phyloP scores from a whole-genome alignment of 2,113 vertebrate genomes.

The Chelonoidis abingdonii region DNA sequence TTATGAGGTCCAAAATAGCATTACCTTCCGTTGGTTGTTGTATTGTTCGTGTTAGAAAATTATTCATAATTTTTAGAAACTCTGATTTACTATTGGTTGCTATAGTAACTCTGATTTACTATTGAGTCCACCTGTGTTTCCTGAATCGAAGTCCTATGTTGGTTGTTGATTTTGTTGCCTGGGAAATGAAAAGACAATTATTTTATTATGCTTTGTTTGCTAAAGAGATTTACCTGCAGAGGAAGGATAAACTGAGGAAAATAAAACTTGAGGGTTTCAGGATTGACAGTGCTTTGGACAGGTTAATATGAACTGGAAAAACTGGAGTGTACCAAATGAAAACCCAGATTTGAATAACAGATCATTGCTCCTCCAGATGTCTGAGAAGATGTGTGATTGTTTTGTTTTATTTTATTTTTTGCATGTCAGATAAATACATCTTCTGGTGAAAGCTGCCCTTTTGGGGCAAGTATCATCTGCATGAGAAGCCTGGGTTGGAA shows the following conservation, averaged over 20 bases:
- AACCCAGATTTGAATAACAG: neutral
- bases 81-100: neutral
- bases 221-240: neutral
- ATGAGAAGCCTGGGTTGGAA: neutral
- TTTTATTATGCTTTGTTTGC: neutral
- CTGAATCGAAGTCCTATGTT: neutral
- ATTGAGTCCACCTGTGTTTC: neutral
- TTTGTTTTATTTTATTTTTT: neutral
- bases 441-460: neutral
- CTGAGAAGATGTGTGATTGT: neutral
- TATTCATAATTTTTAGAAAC: neutral
- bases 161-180: neutral
- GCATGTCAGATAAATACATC: neutral
- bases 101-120: neutral
- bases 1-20: neutral
- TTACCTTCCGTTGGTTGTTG: neutral
- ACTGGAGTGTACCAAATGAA: neutral
- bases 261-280: constrained; percentile 40
- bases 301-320: neutral
- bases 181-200: no score
- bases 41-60: neutral
- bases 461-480: neutral
- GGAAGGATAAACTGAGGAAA: constrained; percentile 29
- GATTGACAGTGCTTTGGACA: neutral
- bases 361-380: neutral